Percentiles rank a stretch among this genome's conserved stretches.
Conservation (phyloP, 2,113 vertebrate species). For the Tenebrosternarchus preto region DNA sequence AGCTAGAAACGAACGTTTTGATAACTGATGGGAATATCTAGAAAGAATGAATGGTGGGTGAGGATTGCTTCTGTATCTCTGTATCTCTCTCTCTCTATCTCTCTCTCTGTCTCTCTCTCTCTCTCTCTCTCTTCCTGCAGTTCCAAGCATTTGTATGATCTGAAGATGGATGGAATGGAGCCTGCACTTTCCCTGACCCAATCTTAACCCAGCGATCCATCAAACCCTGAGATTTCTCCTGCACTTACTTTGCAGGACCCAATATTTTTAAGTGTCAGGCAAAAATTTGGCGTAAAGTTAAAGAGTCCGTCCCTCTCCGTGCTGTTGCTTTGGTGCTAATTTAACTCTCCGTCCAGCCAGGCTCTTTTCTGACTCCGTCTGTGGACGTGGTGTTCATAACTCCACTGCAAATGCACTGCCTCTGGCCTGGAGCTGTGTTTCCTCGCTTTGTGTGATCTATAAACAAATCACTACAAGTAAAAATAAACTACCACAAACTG, state of each 20-base stretch:
- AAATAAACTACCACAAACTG: not conserved
- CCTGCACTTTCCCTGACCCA: constrained; percentile 7
- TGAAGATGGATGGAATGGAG: constrained; percentile 14
- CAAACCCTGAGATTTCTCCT: not conserved
- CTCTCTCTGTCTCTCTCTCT: too few species aligned
- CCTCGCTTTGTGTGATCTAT: not conserved
- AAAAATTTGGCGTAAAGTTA: constrained; percentile 25
- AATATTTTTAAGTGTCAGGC: constrained; percentile 13
- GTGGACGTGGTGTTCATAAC: not conserved
- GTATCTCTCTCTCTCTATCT: too few species aligned
- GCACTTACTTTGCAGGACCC: not conserved
- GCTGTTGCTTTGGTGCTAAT: not conserved
- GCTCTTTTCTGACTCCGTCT: not conserved
- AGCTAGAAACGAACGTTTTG: too few species aligned
- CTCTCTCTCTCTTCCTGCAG: too few species aligned
- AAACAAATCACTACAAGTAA: not conserved
- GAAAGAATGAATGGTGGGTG: not conserved
- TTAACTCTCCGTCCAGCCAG: too few species aligned
- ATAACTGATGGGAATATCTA: too few species aligned
- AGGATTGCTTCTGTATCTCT: too few species aligned
- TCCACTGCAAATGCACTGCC: not conserved
- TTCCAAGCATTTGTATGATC: constrained; percentile 14
- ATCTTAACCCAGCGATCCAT: constrained; percentile 23
- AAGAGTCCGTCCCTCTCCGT: not conserved
- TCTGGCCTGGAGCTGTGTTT: not conserved